A percentile compares a stretch with the other conserved stretches of the same genome.
Conservation (phyloP, 1,140 invertebrate species). For the Gonioctena quinquepunctata region DNA sequence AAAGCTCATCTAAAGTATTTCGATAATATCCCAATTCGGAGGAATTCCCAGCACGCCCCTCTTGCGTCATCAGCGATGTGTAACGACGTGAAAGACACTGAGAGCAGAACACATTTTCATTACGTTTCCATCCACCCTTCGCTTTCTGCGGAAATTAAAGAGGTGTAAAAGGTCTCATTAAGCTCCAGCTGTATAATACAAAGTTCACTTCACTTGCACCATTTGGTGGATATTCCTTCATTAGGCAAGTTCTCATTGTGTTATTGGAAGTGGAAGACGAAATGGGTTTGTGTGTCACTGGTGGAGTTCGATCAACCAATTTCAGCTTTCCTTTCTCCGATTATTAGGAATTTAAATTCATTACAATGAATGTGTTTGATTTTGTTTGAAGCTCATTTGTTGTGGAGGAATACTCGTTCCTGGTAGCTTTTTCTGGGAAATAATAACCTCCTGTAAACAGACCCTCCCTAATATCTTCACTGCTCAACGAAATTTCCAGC, state of each 20-base stretch:
- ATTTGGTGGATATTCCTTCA: background rate
- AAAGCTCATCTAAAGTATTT: background rate
- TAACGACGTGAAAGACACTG: conserved; percentile 8
- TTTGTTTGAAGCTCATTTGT: too few species aligned
- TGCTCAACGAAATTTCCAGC: too few species aligned
- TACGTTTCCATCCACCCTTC: conserved; percentile 13
- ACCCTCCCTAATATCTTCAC: too few species aligned
- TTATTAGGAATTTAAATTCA: too few species aligned
- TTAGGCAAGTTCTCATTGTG: background rate
- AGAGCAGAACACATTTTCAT: conserved; percentile 16
- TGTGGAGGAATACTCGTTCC: too few species aligned
- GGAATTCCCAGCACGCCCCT: background rate
- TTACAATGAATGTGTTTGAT: too few species aligned
- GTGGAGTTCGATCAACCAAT: too few species aligned
- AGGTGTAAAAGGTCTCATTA: conserved; percentile 15
- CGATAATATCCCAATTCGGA: background rate
- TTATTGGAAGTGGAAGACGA: background rate
- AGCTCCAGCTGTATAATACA: background rate
- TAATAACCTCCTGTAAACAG: too few species aligned
- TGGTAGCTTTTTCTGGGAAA: too few species aligned
- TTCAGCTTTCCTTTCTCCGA: too few species aligned
- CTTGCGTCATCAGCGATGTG: conserved; percentile 1
- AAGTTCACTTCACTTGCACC: background rate
- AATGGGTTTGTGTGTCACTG: too few species aligned
- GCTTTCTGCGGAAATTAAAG: conserved; percentile 21